Evolutionary conservation across 1,140 invertebrate genomes (phyloP), one percentile per base, ranked within the genome.

Genomic region (Cherax destructor): DNA sequence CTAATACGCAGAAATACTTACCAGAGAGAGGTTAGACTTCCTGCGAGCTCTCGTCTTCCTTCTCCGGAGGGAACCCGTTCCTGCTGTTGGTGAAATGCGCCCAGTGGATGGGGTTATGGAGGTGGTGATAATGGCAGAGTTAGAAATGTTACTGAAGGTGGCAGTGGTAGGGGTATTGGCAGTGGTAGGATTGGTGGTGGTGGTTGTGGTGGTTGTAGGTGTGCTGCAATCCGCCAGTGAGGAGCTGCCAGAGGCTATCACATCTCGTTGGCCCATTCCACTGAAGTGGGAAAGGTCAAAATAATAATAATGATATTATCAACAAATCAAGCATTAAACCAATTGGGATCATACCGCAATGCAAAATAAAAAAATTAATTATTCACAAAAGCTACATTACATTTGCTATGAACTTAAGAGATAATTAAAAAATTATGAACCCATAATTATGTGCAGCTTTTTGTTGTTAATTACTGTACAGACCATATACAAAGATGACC

Each of bases 11-110:
- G 21, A 0, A 65, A 4, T 72, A 86, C 92, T 86, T 47, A 92
- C 92, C 90, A 92, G 56, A 30, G 91, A 93, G 0, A 91, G 87
- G 79, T 93, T 93, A 5, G 90, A 92, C 93, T 96, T 95, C 94
- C 95, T 96, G 93, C 97, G 96, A 85, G 96, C 95, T 93, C 96
- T 96, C 83, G 96, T 95, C 91, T 97, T 96, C 93, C 96, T 96
- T 59, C 97, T 95, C 11, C 97, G 95, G 76, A 96, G 94, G 13
- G 95, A 95, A 92, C 95, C 95, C 81, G 96, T 88, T 88, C 74
- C 77, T 77, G 47, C 11, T 61, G 11, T 59, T 21, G 90, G 69
- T 18, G 50, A 24, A 0, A 50, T 52, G 41, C 85, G 61, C 61
- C 81, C 56, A 21, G 81, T n/a, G 24, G 74, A 77, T 74, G 41